These are phyloP conservation scores for Ennomos erosarius DNA, from an alignment of 2,888 invertebrate genomes.

Conservation along the genomic window DNA sequence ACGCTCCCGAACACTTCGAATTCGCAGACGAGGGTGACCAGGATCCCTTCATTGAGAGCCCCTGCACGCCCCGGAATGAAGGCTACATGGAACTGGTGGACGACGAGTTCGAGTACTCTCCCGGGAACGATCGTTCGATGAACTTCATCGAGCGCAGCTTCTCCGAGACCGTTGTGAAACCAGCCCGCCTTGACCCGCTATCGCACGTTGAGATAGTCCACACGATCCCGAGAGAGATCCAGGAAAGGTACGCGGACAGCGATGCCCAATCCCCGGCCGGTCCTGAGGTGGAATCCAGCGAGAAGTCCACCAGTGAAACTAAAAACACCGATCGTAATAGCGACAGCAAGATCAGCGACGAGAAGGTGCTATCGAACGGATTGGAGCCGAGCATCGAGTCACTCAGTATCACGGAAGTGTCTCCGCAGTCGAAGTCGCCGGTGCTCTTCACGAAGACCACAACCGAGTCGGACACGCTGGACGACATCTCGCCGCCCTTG, in stretches of 20 bases:
- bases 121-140: slow-evolving; percentile 78
- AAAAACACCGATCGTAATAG: slow-evolving; percentile 36
- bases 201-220: slow-evolving; percentile 40
- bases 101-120: slow-evolving; percentile 74
- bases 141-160: slow-evolving; percentile 84
- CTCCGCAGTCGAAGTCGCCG: slow-evolving; percentile 48
- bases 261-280: slow-evolving; percentile 14
- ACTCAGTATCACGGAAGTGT: slow-evolving; percentile 64
- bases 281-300: slow-evolving; percentile 52
- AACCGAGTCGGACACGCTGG: slow-evolving; percentile 46
- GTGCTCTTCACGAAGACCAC: slow-evolving; percentile 49
- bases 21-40: slow-evolving; percentile 95
- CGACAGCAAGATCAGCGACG: slow-evolving; percentile 34
- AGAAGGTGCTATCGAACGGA: slow-evolving; percentile 39
- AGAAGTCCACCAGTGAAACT: slow-evolving; percentile 48
- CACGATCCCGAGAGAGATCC: slow-evolving; percentile 38
- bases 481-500: slow-evolving; percentile 65
- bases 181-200: slow-evolving; percentile 47
- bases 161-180: slow-evolving; percentile 69
- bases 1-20: slow-evolving; percentile 91
- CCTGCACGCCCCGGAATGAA: slow-evolving; percentile 63
- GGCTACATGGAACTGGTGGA: slow-evolving; percentile 79
- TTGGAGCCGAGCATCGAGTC: slow-evolving; percentile 55
- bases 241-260: slow-evolving; percentile 31
- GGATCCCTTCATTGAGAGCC: slow-evolving; percentile 88